Base-by-base conservation (phyloP, 1,140 invertebrate species). In the Neodiprion pinetum region DNA sequence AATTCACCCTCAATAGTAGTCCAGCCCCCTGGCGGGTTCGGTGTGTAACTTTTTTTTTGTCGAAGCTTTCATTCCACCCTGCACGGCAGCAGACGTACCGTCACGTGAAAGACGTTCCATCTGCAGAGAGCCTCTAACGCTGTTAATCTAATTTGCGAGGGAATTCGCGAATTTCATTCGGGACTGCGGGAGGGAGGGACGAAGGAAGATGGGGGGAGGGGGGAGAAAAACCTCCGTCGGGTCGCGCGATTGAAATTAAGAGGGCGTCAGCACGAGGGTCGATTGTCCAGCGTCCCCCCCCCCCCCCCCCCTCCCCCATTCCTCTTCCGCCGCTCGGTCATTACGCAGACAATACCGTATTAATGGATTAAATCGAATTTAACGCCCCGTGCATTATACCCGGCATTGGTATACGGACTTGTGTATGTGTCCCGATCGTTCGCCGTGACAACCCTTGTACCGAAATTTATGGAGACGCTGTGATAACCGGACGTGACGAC, bases 301-400 rank as follows among this genome's bases (percentile, higher is more conserved):
- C 11, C 11, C 53, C 53, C 53, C 53, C 11, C 3, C 53, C 53
- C 53, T 5, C 53, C 9, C 53, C 53, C 28, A 40, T 40, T 40
- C 28, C 28, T 40, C 28, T 40, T 40, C 28, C 28, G 28, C 28
- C 28, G 28, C 77, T 78, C 76, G 80, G 76, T 83, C 84, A 83
- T 86, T 86, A 85, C 75, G 77, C 78, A 75, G 80, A 85, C 84
- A 85, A 86, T 86, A 79, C 83, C 80, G 78, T 81, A 83, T 85
- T 85, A 84, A 85, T 81, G 83, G 82, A 83, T 84, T 80, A 80
- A 84, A 87, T 85, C 80, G 81, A 84, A 85, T 85, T 86, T 82
- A 86, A 82, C 82, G 78, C 80, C 80, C 79, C 81, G 80, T 74
- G 28, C 28, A 5, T 40, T 40, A 61, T 9, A 61, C 53, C 53